Evolutionary conservation across 1,140 invertebrate genomes (phyloP), one percentile per base, ranked within the genome.

Genomic region (Trichomalopsis sarcophagae): DNA sequence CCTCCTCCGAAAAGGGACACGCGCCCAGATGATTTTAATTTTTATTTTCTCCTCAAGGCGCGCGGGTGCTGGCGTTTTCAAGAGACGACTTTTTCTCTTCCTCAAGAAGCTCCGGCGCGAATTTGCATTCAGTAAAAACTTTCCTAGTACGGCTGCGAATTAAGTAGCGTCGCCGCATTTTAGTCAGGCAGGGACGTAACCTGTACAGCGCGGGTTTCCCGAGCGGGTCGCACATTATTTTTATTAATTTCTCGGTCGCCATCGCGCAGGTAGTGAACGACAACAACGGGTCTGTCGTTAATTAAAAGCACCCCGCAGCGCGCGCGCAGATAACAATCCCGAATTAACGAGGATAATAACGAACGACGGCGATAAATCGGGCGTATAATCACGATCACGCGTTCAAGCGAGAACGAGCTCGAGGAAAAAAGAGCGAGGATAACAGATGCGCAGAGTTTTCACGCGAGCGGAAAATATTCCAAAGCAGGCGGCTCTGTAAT

Each of bases 1-100:
- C 62, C 1, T n/a, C 4, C 27, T 33, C 23, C 11, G 2, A n/a
- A 10, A 33, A 30, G 27, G 66, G 66, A 55, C 66, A 69, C 10
- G 68, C 68, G 68, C 23, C 69, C 27, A 21, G 55, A 5, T 62
- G 55, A 71, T 30, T 71, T 71, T 71, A 71, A 71, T 71, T 71
- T 71, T 71, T 71, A 30, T 30, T 71, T 62, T n/a, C 17, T 62
- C 21, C 6, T 62, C 55, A 62, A 62, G 55, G 7, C 55, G 17
- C 55, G 50, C 13, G 50, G 50, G 17, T 21, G 50, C 14, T 62
- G 21, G 17, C 17, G 3, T 17, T n/a, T 62, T 62, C 17, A n/a
- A n/a, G 21, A 62, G 17, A 21, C 17, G 55, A 21, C 55, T 62
- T n/a, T 21, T 7, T n/a, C 55, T 62, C 17, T 62, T 21, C 55